Base-by-base conservation (phyloP, 2,888 invertebrate species). In the Gymnoscelis rufifasciata region DNA sequence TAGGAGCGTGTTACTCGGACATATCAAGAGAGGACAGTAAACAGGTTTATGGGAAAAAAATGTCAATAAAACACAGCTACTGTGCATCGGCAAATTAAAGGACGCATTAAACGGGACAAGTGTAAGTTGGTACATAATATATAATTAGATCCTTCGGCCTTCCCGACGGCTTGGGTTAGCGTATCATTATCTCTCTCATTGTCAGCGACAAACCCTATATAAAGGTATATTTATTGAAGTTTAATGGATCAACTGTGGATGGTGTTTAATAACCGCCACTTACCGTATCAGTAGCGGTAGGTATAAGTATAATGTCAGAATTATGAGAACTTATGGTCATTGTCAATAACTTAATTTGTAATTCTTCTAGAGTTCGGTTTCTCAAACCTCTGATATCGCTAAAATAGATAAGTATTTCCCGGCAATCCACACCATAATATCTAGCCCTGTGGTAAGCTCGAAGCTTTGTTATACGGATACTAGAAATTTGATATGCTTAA, bases 1-100 rank as follows among this genome's bases (percentile, higher is more conserved):
- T 74, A 60, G 66, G 59, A 73, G 65, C 74, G 76, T 76, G 80
- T 80, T 77, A 76, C 80, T 74, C 78, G 78, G 80, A 79, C 80
- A 82, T 83, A 82, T 82, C 76, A 79, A 81, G 78, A 74, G 70
- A 69, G 73, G 65, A 69, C 67, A 71, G n/a, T 65, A 76, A 82
- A 84, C 83, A 68, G 78, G 83, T 86, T 79, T 70, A 52, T 50
- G 54, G 62, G 35, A 3, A 64, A 71, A 76, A 78, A 58, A 56
- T 41, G 43, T 26, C 10, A 24, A 43, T 55, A 54, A 57, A 57
- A 55, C 47, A 39, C 28, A 33, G 62, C 63, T 67, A 58, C 64
- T 57, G 69, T 62, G 68, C 61, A 70, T 68, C 68, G 60, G 73
- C 69, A 79, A 79, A 80, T 74, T 76, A 81, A 81, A 77, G 77